A percentile compares a stretch with the other conserved stretches of the same genome.
Conservation (phyloP, 2,888 invertebrate genomes). For the Carterocephalus palaemon region DNA sequence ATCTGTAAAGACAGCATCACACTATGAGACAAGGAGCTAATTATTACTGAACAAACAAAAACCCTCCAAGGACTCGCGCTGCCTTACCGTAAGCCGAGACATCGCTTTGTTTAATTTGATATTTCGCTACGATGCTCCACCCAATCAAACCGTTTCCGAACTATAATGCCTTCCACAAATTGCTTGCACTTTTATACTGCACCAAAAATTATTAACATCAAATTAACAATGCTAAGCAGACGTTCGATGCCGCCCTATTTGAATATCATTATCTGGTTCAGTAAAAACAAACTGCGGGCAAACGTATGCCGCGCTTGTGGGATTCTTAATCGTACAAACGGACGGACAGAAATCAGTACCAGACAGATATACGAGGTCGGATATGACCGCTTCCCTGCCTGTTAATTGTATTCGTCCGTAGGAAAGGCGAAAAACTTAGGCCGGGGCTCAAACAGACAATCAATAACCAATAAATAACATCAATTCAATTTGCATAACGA, state of each 20-base stretch:
- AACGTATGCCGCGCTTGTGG: not conserved
- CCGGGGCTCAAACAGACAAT: not conserved
- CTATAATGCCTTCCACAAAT: constrained; percentile 50
- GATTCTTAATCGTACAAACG: constrained; percentile 5
- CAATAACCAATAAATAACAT: constrained; percentile 2
- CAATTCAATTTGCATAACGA: constrained; percentile 1
- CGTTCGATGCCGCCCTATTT: constrained; percentile 61
- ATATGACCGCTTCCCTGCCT: constrained; percentile 32
- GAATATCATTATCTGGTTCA: constrained; percentile 62
- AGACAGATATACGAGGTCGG: constrained; percentile 21
- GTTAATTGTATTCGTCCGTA: constrained; percentile 33
- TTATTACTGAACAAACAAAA: too few relatives aligned
- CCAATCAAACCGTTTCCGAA: constrained; percentile 48
- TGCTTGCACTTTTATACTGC: constrained; percentile 70
- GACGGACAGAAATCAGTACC: constrained; percentile 30
- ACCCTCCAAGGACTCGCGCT: too few relatives aligned
- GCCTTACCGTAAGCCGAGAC: constrained; percentile 71
- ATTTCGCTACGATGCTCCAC: constrained; percentile 45
- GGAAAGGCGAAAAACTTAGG: constrained; percentile 1
- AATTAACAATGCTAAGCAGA: constrained; percentile 71
- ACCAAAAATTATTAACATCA: constrained; percentile 65
- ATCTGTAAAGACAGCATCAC: constrained; percentile 53
- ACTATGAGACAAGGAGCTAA: too few relatives aligned
- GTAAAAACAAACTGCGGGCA: constrained; percentile 30
- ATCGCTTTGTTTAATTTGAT: constrained; percentile 44